Percentiles rank a stretch among this genome's conserved stretches.
These are phyloP conservation scores for Saccopteryx bilineata DNA, from an alignment of 2,113 vertebrate species.

Conservation along the genomic window DNA sequence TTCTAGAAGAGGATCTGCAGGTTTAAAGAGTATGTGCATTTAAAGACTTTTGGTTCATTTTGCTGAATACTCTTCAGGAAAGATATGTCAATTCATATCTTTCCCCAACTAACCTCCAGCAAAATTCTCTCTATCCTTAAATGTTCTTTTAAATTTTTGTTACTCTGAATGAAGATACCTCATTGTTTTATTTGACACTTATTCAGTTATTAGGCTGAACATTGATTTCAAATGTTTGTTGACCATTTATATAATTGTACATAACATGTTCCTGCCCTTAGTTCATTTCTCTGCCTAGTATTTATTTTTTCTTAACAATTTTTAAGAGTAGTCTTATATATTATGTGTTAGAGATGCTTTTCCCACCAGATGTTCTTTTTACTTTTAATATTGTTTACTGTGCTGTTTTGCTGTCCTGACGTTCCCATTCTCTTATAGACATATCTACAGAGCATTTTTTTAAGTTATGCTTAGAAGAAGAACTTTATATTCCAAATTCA, in stretches of 20 bases:
- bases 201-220: not conserved
- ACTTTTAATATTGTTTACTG: not conserved
- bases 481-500: conserved; percentile 25
- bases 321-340: not conserved
- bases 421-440: not conserved
- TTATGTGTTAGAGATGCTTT: not conserved
- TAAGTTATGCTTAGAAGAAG: not conserved
- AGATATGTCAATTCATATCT: not conserved
- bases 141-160: conserved; percentile 15
- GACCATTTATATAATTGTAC: not conserved
- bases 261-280: not conserved
- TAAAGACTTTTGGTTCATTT: conserved; percentile 11
- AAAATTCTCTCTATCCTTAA: conserved; percentile 15
- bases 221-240: conserved; percentile 42
- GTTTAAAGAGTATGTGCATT: not conserved
- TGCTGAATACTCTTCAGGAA: not conserved
- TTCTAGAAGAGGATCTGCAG: not conserved
- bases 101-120: not conserved
- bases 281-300: not conserved
- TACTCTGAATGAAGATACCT: not conserved
- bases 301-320: conserved; percentile 7
- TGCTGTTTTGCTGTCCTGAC: not conserved
- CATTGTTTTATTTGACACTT: conserved; percentile 9
- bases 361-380: not conserved
- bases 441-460: conserved; percentile 10